Base-by-base conservation (phyloP, 2,113 vertebrate genomes). In the Pterocles orientalis region DNA sequence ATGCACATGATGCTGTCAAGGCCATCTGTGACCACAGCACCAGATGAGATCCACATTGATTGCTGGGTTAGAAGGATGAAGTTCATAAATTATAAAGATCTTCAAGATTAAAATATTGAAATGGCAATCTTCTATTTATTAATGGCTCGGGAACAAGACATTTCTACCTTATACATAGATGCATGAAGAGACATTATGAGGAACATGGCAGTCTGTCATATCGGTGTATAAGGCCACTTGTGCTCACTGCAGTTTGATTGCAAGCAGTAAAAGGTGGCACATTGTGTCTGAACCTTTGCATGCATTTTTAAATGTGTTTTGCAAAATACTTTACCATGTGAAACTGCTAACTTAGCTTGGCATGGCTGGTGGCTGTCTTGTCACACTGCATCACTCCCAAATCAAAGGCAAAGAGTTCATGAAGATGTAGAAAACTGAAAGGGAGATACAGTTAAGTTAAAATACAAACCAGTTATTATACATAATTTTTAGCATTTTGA, bases 291-390 rank as follows among this genome's bases (percentile, higher is more conserved):
- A 96, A 94, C 34, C 29, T 69, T 53, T 79, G 21, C 64, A 91
- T 71, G 26, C 26, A 72, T 86, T 80, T 85, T 84, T 73, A 66
- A 91, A 90, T 2, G 1, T 45, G 26, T 81, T 93, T 94, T 96
- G 33, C 39, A 82, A 81, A 92, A 81, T 66, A 51, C n/a, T 85
- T 71, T 28, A 53, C 36, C 28, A 68, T 85, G 86, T 89, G 70
- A 90, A 94, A 92, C 34, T 64, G 33, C 29, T 62, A 66, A 21
- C 43, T 94, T 86, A 60, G 51, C 54, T 88, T 91, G 47, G 36
- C 33, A 33, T 88, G 86, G n/a, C 85, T 95, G 51, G 41, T 94
- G 60, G n/a, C 89, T 81, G 54, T 81, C 69, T 84, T 94, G 92
- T 96, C 96, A 86, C 41, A 18, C 71, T 88, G 21, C n/a, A 70